A percentile compares a stretch with the other conserved stretches of the same genome.
Conservation (phyloP, 1,140 invertebrate genomes). For the Drosophila aff. region DNA sequence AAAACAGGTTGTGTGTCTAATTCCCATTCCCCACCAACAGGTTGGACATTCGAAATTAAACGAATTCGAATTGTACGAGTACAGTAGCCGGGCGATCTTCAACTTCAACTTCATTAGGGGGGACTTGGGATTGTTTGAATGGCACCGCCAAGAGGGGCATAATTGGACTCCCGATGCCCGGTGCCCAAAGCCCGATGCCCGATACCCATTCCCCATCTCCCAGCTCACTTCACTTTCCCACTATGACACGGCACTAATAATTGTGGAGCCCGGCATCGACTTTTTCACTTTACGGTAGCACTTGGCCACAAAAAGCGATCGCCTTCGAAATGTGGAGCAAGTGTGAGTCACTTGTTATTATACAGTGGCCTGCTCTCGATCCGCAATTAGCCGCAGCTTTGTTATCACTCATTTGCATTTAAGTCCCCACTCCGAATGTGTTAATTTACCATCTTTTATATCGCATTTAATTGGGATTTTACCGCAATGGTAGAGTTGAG, state of each 20-base stretch:
- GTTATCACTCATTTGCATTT: slow-evolving; percentile 62
- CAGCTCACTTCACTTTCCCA: slow-evolving; percentile 78
- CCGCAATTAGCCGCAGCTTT: slow-evolving; percentile 68
- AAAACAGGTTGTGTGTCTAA: slow-evolving; percentile 34
- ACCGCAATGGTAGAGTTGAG: neutral
- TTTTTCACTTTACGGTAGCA: slow-evolving; percentile 64
- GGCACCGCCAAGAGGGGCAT: slow-evolving; percentile 69
- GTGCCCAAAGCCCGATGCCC: slow-evolving; percentile 3
- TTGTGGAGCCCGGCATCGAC: slow-evolving; percentile 25
- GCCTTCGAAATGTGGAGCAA: slow-evolving; percentile 60
- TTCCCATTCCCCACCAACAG: slow-evolving; percentile 11
- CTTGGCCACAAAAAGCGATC: slow-evolving; percentile 37
- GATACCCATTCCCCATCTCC: neutral
- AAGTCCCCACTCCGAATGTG: slow-evolving; percentile 35
- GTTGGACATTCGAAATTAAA: slow-evolving; percentile 40
- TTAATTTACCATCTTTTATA: slow-evolving; percentile 31
- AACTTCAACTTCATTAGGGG: slow-evolving; percentile 85
- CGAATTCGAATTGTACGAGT: slow-evolving; percentile 63
- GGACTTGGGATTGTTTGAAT: slow-evolving; percentile 83
- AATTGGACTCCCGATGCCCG: slow-evolving; percentile 50
- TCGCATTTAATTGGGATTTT: slow-evolving; percentile 10
- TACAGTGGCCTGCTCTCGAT: slow-evolving; percentile 61
- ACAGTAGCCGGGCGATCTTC: slow-evolving; percentile 81
- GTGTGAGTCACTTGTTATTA: slow-evolving; percentile 56
- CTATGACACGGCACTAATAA: slow-evolving; percentile 84